Evolutionary conservation across 1,140 invertebrate genomes (phyloP).

Genomic region (Megathymus violae): DNA sequence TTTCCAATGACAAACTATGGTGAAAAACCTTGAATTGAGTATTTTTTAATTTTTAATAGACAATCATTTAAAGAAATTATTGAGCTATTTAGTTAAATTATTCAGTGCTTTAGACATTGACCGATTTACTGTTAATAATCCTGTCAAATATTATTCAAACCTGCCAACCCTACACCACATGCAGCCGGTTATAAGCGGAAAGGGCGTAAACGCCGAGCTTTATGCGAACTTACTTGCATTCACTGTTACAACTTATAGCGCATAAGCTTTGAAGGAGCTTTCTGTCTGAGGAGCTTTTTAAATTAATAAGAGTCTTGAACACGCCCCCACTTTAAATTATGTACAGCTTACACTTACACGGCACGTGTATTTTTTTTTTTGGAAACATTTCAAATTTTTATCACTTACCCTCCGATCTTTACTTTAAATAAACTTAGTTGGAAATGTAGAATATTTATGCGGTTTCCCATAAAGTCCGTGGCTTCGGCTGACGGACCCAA

Average conservation of each 20-base stretch:
- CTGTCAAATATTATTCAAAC: not conserved
- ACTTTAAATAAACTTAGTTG: no score
- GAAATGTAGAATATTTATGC: no score
- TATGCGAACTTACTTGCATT: slow-evolving; percentile 22
- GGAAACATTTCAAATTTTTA: not conserved
- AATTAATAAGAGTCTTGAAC: slow-evolving; percentile 25
- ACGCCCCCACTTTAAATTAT: slow-evolving; percentile 5
- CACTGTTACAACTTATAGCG: slow-evolving; percentile 26
- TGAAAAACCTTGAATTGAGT: no score
- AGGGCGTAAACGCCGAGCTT: slow-evolving; percentile 19
- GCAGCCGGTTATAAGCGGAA: slow-evolving; percentile 1
- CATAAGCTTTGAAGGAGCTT: slow-evolving; percentile 14
- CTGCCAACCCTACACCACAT: not conserved
- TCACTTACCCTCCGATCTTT: no score
- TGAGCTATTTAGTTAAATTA: no score
- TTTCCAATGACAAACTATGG: no score
- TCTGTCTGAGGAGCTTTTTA: slow-evolving; percentile 27
- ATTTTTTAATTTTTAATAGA: no score
- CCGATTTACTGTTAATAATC: no score
- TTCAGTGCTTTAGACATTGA: no score
- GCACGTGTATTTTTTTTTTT: not conserved
- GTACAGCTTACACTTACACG: not conserved
- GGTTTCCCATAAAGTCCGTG: no score
- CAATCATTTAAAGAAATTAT: no score
- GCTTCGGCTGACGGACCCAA: no score